Conservation (phyloP, 1,140 invertebrate species). For the Drosophila dunni region DNA sequence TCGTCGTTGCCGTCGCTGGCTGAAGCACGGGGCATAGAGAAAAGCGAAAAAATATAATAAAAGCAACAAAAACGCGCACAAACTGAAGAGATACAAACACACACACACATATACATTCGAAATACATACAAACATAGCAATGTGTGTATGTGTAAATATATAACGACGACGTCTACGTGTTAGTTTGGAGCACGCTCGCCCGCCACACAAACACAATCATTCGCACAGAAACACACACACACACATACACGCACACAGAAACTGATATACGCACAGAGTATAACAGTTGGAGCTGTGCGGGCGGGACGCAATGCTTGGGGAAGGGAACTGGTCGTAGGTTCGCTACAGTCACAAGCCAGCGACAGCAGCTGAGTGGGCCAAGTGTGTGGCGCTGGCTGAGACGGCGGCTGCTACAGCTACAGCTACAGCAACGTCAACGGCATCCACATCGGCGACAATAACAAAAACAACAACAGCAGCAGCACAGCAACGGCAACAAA, state of each 20-base stretch:
- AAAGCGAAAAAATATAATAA: conserved; percentile 79
- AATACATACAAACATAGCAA: conserved; percentile 27
- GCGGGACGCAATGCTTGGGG: conserved; percentile 42
- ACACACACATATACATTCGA: conserved; percentile 43
- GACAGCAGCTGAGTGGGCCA: conserved; percentile 48
- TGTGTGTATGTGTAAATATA: conserved; percentile 9
- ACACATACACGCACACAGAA: conserved; percentile 26
- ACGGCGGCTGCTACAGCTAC: conserved; percentile 14
- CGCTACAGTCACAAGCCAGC: conserved; percentile 55
- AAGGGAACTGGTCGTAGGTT: conserved; percentile 74
- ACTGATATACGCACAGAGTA: conserved; percentile 8
- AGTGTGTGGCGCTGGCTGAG: conserved; percentile 41
- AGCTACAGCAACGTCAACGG: conserved; percentile 29
- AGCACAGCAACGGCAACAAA: conserved; percentile 55
- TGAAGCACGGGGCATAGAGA: conserved; percentile 56
- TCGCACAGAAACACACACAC: conserved; percentile 24
- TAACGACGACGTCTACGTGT: conserved; percentile 56
- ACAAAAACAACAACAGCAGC: conserved; percentile 21
- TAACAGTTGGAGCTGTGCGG: conserved; percentile 39
- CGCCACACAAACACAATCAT: conserved; percentile 43
- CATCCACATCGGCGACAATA: conserved; percentile 49
- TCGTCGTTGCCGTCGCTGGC: conserved; percentile 29
- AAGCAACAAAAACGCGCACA: conserved; percentile 80
- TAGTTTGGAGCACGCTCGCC: conserved; percentile 66
- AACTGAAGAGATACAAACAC: conserved; percentile 71